Percentiles rank a stretch among this genome's conserved stretches.
These are phyloP conservation scores for Rachycentron canadum DNA, from an alignment of 2,797 vertebrate species.

Conservation along the genomic window DNA sequence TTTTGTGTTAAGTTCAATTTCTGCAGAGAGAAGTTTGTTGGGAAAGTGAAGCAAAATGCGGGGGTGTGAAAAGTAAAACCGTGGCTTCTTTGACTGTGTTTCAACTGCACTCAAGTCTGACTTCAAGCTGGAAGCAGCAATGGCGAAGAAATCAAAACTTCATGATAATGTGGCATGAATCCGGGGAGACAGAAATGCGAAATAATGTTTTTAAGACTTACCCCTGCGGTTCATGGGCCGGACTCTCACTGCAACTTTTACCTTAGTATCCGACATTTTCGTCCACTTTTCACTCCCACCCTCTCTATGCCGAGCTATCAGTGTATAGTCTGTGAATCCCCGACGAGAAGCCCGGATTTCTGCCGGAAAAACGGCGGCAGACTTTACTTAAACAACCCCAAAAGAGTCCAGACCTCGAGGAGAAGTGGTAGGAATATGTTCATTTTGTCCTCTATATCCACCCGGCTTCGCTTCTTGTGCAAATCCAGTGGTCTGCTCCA, in stretches of 20 bases:
- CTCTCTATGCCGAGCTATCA: slow-evolving; percentile 72
- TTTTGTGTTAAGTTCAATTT: slow-evolving; percentile 97
- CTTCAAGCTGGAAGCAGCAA: slow-evolving; percentile 44
- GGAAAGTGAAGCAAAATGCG: slow-evolving; percentile 54
- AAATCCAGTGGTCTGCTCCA: slow-evolving; percentile 71
- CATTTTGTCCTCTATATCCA: slow-evolving; percentile 72
- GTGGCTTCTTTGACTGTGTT: slow-evolving; percentile 30
- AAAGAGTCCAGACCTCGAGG: slow-evolving; percentile 62
- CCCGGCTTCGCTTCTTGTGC: slow-evolving; percentile 55
- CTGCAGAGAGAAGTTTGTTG: slow-evolving; percentile 83
- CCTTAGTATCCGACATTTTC: slow-evolving; percentile 98
- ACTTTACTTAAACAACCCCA: slow-evolving; percentile 45
- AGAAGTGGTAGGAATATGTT: slow-evolving; percentile 44
- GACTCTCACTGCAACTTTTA: slow-evolving; percentile 97
- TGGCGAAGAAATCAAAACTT: slow-evolving; percentile 69
- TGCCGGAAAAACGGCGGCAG: slow-evolving; percentile 34
- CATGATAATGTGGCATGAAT: slow-evolving; percentile 51
- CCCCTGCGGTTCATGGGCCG: slow-evolving; percentile 98
- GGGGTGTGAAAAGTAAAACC: slow-evolving; percentile 39
- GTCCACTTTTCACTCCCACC: slow-evolving; percentile 78
- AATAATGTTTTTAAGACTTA: slow-evolving; percentile 76
- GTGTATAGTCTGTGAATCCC: slow-evolving; percentile 54
- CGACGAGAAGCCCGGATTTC: slow-evolving; percentile 63
- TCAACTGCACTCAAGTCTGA: slow-evolving; percentile 39
- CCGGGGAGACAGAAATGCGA: slow-evolving; percentile 24